Evolutionary conservation across 2,797 vertebrate genomes (phyloP), one percentile per base, ranked within the genome.

Genomic region (Poecilia gillii): DNA sequence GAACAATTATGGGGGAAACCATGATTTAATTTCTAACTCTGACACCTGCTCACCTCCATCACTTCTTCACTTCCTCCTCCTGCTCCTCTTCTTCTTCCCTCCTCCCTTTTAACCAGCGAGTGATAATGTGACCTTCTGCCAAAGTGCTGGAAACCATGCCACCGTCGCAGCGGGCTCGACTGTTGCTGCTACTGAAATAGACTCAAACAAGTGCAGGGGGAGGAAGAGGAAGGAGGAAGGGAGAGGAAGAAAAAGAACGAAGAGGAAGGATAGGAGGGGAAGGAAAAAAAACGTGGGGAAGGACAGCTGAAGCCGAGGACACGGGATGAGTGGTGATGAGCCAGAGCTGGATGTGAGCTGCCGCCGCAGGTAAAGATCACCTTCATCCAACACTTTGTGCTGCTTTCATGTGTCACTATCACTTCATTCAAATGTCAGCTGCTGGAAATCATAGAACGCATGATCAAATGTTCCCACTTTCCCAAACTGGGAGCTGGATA

Each of bases 111-210:
- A 59, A 91, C 88, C 92, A 93, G 91, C 84, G 78, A 92, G 93
- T 89, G 93, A 95, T 95, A 94, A 96, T 95, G 95, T 96, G 96
- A 96, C 96, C 96, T 96, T 96, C 95, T 96, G 96, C 95, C 94
- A 95, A 96, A 96, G 94, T 95, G 95, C 94, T 95, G 93, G 94
- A 95, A 94, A 93, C 77, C 95, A 94, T 95, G 94, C 94, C 94
- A 91, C 94, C 88, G 86, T 92, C 95, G 83, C 95, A 94, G 93
- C 93, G 85, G 92, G 92, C 90, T 91, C 88, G 90, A 92, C 94
- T 90, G 92, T 92, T 90, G 90, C 93, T 89, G 89, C 91, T 90
- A 92, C 95, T 93, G 92, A 95, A 95, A 96, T 96, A 95, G 94
- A 95, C 93, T 96, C 95, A 92, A 95, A 96, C 95, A 95, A 96